Evolutionary conservation across 2,113 vertebrate genomes (phyloP).

Genomic region (Cheirogaleus medius): DNA sequence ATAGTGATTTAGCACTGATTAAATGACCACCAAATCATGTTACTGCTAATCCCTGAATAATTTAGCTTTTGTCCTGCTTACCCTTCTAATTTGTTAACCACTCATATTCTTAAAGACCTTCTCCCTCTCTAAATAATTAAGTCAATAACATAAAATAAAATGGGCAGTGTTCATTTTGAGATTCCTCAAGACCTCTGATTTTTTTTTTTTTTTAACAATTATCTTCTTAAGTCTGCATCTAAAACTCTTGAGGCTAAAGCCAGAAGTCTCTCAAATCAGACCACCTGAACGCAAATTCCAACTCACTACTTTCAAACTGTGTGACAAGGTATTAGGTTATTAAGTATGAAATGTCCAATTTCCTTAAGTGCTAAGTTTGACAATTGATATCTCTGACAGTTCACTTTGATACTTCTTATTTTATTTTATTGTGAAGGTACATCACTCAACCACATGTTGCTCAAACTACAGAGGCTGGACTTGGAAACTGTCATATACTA

Average conservation of each 20-base stretch:
- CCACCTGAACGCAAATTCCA: background rate
- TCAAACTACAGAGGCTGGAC: too few relatives aligned
- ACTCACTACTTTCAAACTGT: background rate
- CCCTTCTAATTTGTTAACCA: background rate
- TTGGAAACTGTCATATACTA: too few relatives aligned
- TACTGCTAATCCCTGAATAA: background rate
- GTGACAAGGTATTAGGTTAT: background rate
- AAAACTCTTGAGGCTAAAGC: background rate
- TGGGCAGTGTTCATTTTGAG: constrained; percentile 1
- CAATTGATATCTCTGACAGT: too few relatives aligned
- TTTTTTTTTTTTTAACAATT: background rate
- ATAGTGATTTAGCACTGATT: background rate
- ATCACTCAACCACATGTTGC: too few relatives aligned
- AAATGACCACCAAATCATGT: constrained; percentile 1
- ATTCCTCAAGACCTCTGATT: background rate
- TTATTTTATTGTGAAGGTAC: too few relatives aligned
- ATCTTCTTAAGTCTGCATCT: background rate
- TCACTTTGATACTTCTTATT: too few relatives aligned
- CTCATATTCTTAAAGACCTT: background rate
- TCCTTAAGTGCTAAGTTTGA: too few relatives aligned
- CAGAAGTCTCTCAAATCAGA: background rate
- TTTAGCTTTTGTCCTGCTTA: background rate
- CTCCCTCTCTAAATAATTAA: background rate
- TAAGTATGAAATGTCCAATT: too few relatives aligned
- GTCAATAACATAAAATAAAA: background rate